Percentiles rank a stretch among this genome's conserved stretches.
Conservation (phyloP, 2,797 vertebrate genomes). For the Aplochiton taeniatus region DNA sequence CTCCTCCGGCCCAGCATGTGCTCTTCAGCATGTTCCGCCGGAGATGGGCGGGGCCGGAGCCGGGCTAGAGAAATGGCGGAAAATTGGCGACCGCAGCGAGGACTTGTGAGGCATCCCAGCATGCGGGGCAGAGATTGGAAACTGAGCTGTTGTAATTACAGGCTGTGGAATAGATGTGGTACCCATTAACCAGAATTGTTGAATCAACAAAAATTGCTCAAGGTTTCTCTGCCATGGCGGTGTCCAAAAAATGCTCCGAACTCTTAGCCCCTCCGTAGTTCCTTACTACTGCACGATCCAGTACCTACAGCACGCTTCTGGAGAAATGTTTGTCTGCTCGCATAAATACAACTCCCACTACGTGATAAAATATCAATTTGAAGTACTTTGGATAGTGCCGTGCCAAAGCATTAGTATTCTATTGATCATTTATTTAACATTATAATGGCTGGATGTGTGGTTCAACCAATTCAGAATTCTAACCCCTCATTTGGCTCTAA, state of each 20-base stretch:
- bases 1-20: constrained; percentile 43
- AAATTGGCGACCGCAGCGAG: constrained; percentile 77
- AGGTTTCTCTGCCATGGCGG: constrained; percentile 76
- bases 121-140: constrained; percentile 81
- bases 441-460: constrained; percentile 25
- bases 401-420: constrained; percentile 39
- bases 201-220: constrained; percentile 85
- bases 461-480: constrained; percentile 41
- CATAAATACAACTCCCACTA: constrained; percentile 51
- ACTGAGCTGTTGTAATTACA: constrained; percentile 88
- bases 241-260: constrained; percentile 79
- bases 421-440: constrained; percentile 33
- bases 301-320: constrained; percentile 78
- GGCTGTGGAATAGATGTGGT: constrained; percentile 85
- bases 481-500: constrained; percentile 43
- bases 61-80: constrained; percentile 76
- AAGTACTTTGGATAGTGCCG: constrained; percentile 24
- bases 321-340: constrained; percentile 63
- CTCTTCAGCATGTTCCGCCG: constrained; percentile 58
- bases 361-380: constrained; percentile 31
- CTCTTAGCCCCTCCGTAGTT: constrained; percentile 74
- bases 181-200: constrained; percentile 87
- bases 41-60: constrained; percentile 56
- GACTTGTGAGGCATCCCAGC: constrained; percentile 79
- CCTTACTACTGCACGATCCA: constrained; percentile 64